phyloP scores from a whole-genome alignment of 2,888 invertebrate genomes.

The Cremastinae sp. region DNA sequence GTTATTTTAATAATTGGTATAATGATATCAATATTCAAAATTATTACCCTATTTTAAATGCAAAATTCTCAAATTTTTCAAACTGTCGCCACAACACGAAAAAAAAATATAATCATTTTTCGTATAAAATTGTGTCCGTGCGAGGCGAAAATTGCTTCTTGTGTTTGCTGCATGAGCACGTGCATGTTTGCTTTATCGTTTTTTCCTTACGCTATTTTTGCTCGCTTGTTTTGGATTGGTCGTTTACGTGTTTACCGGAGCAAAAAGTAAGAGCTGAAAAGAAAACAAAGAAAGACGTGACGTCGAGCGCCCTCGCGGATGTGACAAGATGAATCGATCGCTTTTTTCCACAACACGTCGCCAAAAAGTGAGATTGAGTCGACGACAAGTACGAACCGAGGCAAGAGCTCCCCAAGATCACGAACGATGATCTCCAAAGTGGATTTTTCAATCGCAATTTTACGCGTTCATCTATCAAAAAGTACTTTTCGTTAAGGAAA shows the following conservation, averaged over 20 bases:
- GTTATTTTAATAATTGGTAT: too few species aligned
- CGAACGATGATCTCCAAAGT: slow-evolving; percentile 26
- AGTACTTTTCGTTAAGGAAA: too few species aligned
- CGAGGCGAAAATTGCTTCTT: slow-evolving; percentile 26
- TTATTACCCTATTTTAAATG: too few species aligned
- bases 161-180: slow-evolving; percentile 52
- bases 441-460: slow-evolving; percentile 14
- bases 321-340: background rate
- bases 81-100: too few species aligned
- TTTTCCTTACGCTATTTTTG: too few species aligned
- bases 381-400: background rate
- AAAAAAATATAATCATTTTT: too few species aligned
- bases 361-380: background rate
- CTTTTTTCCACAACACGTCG: slow-evolving; percentile 5
- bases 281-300: background rate
- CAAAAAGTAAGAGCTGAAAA: slow-evolving; percentile 8
- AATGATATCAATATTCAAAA: too few species aligned
- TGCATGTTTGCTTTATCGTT: slow-evolving; percentile 17
- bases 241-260: slow-evolving; percentile 24
- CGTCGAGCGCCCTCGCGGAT: background rate
- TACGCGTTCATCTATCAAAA: background rate
- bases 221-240: slow-evolving; percentile 37
- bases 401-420: slow-evolving; percentile 8
- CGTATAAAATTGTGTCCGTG: too few species aligned
- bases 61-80: too few species aligned